Base-by-base conservation (phyloP, 2,113 vertebrate genomes). In the Chionodraco myersi region DNA sequence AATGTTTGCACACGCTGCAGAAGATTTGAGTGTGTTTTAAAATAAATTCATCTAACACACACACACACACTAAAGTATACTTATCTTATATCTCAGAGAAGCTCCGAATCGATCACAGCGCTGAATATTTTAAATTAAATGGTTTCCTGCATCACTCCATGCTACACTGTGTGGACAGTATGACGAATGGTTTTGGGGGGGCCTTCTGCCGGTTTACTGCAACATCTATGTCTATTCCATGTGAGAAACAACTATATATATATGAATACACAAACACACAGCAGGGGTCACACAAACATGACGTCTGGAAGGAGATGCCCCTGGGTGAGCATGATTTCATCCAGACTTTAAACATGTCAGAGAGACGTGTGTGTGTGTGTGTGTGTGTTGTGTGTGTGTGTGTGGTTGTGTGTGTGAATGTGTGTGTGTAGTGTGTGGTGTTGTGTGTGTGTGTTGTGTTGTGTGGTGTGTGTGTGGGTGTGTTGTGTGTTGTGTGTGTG, bases 321-420 rank as follows among this genome's bases (percentile, higher is more conserved):
- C 86, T 89, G 88, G 75, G 65, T 85, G 82, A 88, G 82, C 75
- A 74, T 52, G 72, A 86, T 78, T 74, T 76, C 69, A 80, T 86
- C 83, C 60, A 6, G 26, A 89, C 83, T n/a, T n/a, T n/a, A n/a
- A n/a, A n/a, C n/a, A n/a, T n/a, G n/a, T n/a, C n/a, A n/a, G n/a
- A n/a, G n/a, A 6, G 26, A 89, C 83, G 36, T 36, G 36, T 36
- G 36, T 36, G 36, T 36, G 36, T 36, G 36, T 36, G 36, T 36
- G 36, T 36, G 36, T 36, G 36, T 36, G 36, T 36, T 36, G 36
- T 36, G 36, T 36, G 36, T 36, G 36, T 36, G 36, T 36, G 5
- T 36, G 36, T 86, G 74, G 18, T 48, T 79, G 77, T 74, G 71
- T 47, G 74, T 47, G 59, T 36, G 48, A 56, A 44, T 64, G 69